Percentiles rank a stretch among this genome's conserved stretches.
Evolutionary conservation across 1,140 invertebrate species (phyloP).

Genomic region (Drosophila repleta): DNA sequence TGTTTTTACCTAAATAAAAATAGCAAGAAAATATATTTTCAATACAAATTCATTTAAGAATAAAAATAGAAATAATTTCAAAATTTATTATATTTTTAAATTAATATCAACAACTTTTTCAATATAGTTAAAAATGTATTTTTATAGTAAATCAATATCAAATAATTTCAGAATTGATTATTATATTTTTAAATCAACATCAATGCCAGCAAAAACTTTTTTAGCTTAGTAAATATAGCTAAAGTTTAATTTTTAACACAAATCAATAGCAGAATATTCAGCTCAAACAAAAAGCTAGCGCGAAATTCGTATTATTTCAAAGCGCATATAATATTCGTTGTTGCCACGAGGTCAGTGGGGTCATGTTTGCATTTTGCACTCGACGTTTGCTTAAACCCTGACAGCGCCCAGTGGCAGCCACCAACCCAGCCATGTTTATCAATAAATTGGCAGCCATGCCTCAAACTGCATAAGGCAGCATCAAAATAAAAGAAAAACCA

Average conservation of each 20-base stretch:
- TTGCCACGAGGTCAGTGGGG: background rate
- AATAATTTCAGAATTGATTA: too few relatives aligned
- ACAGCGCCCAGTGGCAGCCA: constrained; percentile 15
- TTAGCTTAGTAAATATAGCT: background rate
- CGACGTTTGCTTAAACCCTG: constrained; percentile 49
- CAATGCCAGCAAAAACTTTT: too few relatives aligned
- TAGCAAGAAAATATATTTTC: too few relatives aligned
- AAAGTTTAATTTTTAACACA: background rate
- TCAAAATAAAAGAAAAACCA: constrained; percentile 37
- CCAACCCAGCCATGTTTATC: constrained; percentile 75
- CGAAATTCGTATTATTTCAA: too few relatives aligned
- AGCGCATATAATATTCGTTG: background rate
- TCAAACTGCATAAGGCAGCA: constrained; percentile 49
- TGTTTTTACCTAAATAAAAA: too few relatives aligned
- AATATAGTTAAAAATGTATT: too few relatives aligned
- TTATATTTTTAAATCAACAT: too few relatives aligned
- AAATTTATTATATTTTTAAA: too few relatives aligned
- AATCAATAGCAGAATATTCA: background rate
- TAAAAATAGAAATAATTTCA: too few relatives aligned
- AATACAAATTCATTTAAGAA: too few relatives aligned
- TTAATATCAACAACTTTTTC: too few relatives aligned
- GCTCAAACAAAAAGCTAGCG: background rate
- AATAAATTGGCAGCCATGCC: constrained; percentile 73
- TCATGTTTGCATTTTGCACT: constrained; percentile 17
- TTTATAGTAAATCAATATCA: too few relatives aligned